A percentile compares a stretch with the other conserved stretches of the same genome.
Evolutionary conservation across 2,113 vertebrate genomes (phyloP).

Genomic region (Okapia johnstoni): DNA sequence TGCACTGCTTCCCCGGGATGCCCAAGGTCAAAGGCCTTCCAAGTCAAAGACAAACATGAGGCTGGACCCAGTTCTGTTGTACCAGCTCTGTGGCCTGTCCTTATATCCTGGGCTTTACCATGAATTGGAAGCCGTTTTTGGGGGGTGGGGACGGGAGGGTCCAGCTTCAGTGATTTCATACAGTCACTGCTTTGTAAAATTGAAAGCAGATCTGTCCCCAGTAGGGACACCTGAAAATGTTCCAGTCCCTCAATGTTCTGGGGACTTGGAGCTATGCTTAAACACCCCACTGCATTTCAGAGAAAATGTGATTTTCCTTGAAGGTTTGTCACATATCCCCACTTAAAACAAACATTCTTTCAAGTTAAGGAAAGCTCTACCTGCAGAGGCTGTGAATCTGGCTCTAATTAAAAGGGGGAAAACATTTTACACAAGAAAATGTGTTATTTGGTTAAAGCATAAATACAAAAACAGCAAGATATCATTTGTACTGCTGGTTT

Average conservation of each 20-base stretch:
- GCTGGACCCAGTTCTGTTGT: neutral
- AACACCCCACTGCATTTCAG: neutral
- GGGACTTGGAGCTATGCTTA: neutral
- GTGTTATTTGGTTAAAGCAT: neutral
- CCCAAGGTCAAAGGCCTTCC: neutral
- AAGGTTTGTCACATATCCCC: neutral
- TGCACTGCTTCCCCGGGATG: neutral
- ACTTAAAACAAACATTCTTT: constrained; percentile 43
- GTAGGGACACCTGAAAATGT: constrained; percentile 6
- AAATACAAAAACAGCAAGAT: constrained; percentile 21
- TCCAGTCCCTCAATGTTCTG: neutral
- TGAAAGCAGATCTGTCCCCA: neutral
- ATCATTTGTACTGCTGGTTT: constrained; percentile 1
- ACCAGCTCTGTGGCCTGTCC: neutral
- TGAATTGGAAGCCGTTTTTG: neutral
- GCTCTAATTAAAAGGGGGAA: constrained; percentile 40
- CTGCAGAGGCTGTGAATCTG: neutral
- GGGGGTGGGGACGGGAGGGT: neutral
- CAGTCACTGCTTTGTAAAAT: neutral
- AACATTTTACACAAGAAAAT: constrained; percentile 6
- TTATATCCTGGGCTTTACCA: neutral
- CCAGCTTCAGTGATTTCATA: neutral
- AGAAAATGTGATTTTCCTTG: constrained; percentile 47
- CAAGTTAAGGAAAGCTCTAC: constrained; percentile 15
- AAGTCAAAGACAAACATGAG: neutral